Conservation (phyloP, 2,888 invertebrate genomes). For the Brenthis daphne region DNA sequence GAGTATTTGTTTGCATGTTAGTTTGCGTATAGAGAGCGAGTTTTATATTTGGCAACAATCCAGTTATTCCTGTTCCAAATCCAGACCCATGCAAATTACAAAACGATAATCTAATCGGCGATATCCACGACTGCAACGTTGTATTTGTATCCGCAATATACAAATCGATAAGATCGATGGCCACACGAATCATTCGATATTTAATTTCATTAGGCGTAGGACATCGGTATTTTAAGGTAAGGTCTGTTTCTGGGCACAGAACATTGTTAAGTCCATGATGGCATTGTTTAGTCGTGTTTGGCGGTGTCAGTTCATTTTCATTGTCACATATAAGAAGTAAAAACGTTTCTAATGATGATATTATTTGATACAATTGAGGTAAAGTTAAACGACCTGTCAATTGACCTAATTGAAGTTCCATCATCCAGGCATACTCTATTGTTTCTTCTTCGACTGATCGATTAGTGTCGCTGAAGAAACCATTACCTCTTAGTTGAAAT, state of each 20-base stretch:
- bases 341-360: slow-evolving; percentile 94
- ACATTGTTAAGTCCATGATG: slow-evolving; percentile 89
- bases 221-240: slow-evolving; percentile 87
- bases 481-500: slow-evolving; percentile 95
- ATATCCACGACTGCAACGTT: slow-evolving; percentile 93
- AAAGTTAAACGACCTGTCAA: slow-evolving; percentile 94
- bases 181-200: slow-evolving; percentile 95
- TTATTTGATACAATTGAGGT: slow-evolving; percentile 93
- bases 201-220: slow-evolving; percentile 93
- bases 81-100: slow-evolving; percentile 98
- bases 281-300: slow-evolving; percentile 89
- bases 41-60: slow-evolving; percentile 89
- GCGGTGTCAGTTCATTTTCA: slow-evolving; percentile 94
- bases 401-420: slow-evolving; percentile 97
- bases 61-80: slow-evolving; percentile 94
- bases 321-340: slow-evolving; percentile 91
- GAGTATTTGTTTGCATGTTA: slow-evolving; percentile 77
- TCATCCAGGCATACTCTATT: slow-evolving; percentile 97
- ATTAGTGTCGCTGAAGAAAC: slow-evolving; percentile 97
- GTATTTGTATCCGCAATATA: slow-evolving; percentile 95
- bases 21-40: slow-evolving; percentile 85
- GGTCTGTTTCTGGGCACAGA: slow-evolving; percentile 86
- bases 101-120: slow-evolving; percentile 92
- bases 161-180: slow-evolving; percentile 94
- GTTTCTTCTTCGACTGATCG: slow-evolving; percentile 96